A percentile compares a stretch with the other conserved stretches of the same genome.
Conservation (phyloP, 92 coral and sea anemone genomes). For the Siderastrea siderea region DNA sequence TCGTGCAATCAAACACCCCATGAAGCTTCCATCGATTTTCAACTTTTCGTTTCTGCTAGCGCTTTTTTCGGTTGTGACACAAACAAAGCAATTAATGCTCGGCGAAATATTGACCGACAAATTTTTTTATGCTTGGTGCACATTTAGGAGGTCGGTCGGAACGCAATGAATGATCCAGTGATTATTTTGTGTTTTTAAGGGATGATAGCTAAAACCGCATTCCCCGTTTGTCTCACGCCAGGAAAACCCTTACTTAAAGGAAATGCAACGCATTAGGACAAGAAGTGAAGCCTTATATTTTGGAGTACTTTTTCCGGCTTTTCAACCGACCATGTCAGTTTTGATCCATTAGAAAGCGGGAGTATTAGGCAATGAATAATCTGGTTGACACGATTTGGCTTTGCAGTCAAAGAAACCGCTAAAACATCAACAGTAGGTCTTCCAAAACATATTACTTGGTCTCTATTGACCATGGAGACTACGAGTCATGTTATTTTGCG, state of each 20-base stretch:
- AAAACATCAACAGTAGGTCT: background rate
- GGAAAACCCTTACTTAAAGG: slow-evolving; percentile 6
- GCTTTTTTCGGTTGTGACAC: slow-evolving; percentile 53
- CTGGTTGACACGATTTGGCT: background rate
- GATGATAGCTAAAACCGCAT: background rate
- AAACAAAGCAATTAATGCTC: slow-evolving; percentile 75
- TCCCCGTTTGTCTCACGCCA: background rate
- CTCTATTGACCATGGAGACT: slow-evolving; percentile 5
- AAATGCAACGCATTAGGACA: slow-evolving; percentile 20
- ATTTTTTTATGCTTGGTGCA: slow-evolving; percentile 23
- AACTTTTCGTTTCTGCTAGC: background rate
- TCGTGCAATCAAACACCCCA: background rate
- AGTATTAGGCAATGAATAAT: background rate
- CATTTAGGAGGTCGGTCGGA: slow-evolving; percentile 36
- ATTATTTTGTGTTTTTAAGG: background rate
- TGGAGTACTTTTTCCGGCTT: slow-evolving; percentile 49
- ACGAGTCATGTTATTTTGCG: slow-evolving; percentile 44
- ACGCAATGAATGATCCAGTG: background rate
- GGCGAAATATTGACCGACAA: slow-evolving; percentile 41
- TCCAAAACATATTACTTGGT: background rate
- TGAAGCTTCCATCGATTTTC: background rate
- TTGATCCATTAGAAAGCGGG: slow-evolving; percentile 7
- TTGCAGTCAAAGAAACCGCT: background rate
- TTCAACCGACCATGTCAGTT: background rate
- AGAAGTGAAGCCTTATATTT: background rate